Evolutionary conservation across 2,888 invertebrate genomes (phyloP).

Genomic region (Ectemnius lituratus): DNA sequence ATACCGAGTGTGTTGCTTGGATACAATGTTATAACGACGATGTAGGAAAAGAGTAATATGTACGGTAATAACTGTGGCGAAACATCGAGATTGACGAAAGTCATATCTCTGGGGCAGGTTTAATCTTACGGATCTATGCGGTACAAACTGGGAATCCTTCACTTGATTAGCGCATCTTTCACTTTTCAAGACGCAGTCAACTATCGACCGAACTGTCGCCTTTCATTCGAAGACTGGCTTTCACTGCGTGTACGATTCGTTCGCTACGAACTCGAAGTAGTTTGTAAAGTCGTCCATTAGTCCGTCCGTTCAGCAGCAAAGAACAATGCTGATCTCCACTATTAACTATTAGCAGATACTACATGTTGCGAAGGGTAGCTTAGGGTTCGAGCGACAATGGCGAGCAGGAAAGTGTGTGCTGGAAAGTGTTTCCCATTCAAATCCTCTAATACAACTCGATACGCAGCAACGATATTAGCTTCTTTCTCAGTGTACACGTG

Average conservation of each 20-base stretch:
- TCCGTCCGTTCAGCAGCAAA: neutral
- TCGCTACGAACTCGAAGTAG: neutral
- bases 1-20: conserved; percentile 30
- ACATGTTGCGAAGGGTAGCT: conserved; percentile 7
- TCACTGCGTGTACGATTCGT: neutral
- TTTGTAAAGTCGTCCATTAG: neutral
- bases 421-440: conserved; percentile 7
- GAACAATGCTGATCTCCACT: neutral
- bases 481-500: neutral
- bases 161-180: conserved; percentile 1
- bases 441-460: too few relatives aligned
- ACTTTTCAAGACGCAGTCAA: neutral
- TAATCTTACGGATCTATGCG: neutral
- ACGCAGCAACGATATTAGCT: neutral
- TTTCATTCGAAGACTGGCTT: neutral
- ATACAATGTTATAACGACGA: conserved; percentile 20
- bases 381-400: conserved; percentile 19
- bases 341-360: neutral
- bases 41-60: conserved; percentile 4
- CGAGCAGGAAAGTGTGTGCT: conserved; percentile 12
- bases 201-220: neutral
- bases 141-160: neutral
- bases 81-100: neutral
- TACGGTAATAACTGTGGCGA: neutral
- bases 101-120: neutral